Evolutionary conservation across 2,888 invertebrate species (phyloP).

Genomic region (Micropterix aruncella): DNA sequence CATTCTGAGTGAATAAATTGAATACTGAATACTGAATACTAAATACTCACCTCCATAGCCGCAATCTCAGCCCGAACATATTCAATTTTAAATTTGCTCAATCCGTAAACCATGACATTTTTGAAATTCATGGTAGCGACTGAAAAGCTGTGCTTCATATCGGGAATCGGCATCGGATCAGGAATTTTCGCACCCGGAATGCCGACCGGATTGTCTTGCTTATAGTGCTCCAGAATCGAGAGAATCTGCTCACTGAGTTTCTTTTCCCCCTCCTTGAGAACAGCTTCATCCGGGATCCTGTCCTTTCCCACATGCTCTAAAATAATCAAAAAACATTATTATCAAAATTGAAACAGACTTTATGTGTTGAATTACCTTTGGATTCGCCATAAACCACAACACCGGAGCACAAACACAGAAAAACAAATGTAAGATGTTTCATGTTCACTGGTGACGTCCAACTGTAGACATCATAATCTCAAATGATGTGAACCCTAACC

Average conservation of each 20-base stretch:
- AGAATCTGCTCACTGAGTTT: conserved; percentile 59
- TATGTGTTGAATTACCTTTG: too few species aligned
- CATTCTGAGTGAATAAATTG: too few species aligned
- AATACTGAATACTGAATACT: too few species aligned
- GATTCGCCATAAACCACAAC: not conserved
- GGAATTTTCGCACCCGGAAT: conserved; percentile 67
- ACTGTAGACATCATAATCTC: not conserved
- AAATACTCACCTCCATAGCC: conserved; percentile 49
- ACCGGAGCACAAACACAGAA: not conserved
- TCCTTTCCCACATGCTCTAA: too few species aligned
- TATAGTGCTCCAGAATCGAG: conserved; percentile 60
- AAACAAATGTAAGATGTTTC: not conserved
- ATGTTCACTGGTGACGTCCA: not conserved
- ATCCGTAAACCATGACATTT: conserved; percentile 56
- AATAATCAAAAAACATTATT: too few species aligned
- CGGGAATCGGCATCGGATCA: conserved; percentile 68
- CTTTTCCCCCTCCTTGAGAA: conserved; percentile 35
- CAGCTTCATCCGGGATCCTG: too few species aligned
- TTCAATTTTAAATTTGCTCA: conserved; percentile 64
- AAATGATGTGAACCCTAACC: not conserved
- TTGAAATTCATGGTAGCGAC: conserved; percentile 56
- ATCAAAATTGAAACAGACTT: too few species aligned
- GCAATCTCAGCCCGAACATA: conserved; percentile 58
- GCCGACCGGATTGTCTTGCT: conserved; percentile 66
- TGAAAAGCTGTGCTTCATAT: conserved; percentile 57